Evolutionary conservation across 2,797 vertebrate genomes (phyloP).

Genomic region (Clarias laeviceps): DNA sequence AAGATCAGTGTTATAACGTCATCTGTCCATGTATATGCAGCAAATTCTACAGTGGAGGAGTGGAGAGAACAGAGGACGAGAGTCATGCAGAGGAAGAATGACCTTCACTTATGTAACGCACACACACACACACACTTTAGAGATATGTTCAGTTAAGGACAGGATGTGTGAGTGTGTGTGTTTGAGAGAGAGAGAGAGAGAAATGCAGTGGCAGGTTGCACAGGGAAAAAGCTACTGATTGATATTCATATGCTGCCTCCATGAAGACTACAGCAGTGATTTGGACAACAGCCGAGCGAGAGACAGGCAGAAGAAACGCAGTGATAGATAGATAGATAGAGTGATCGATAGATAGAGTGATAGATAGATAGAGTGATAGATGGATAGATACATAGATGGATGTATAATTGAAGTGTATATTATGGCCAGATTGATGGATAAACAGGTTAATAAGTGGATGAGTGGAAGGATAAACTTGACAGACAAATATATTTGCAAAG

Average conservation of each 20-base stretch:
- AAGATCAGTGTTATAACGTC: not conserved
- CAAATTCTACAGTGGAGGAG: not conserved
- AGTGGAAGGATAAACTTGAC: not conserved
- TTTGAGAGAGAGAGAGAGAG: not conserved
- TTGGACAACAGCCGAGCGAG: conserved; percentile 8
- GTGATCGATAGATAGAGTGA: not conserved
- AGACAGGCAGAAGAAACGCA: not conserved
- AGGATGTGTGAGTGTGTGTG: not conserved
- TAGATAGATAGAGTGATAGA: not conserved
- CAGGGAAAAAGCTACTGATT: conserved; percentile 25
- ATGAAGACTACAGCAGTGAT: conserved; percentile 30
- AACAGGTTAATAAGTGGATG: not conserved
- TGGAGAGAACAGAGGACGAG: not conserved
- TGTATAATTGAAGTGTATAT: not conserved
- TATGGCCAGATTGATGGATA: not conserved
- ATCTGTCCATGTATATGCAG: conserved; percentile 2
- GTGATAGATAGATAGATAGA: not conserved
- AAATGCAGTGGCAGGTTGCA: not conserved
- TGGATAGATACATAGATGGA: not conserved
- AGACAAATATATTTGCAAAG: not conserved
- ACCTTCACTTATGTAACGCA: conserved; percentile 12
- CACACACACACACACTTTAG: not conserved
- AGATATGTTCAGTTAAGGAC: conserved; percentile 10
- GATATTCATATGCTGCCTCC: conserved; percentile 34
- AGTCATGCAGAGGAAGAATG: not conserved